Evolutionary conservation across 2,888 invertebrate genomes (phyloP), one percentile per base, ranked within the genome.

Genomic region (Corbicula japonica): DNA sequence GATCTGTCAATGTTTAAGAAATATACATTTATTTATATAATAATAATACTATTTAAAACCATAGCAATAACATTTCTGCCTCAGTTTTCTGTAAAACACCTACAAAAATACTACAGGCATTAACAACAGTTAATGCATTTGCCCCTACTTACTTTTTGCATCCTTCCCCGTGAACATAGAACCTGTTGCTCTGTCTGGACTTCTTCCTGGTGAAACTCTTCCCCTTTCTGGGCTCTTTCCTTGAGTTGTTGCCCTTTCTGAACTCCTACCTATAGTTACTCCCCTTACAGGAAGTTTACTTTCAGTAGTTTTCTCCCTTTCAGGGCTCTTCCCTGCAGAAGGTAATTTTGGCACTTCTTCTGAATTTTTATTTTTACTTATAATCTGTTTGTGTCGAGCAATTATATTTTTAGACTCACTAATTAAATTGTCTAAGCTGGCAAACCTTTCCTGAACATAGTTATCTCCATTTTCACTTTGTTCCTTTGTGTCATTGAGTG

Each of bases 401-500:
- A 87, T 86, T 3, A 87, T 70, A 58, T 76, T 83, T 74, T 84
- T 83, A 12, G 87, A 87, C 69, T 87, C 86, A 65, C 71, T 76
- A 18, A 87, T 87, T 21, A 87, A 72, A 58, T 82, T 78, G 52
- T 87, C 87, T 8, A 86, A 63, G 60, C 85, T 86, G 1, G 86
- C 84, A 77, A 87, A 86, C 58, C 78, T 86, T 48, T 87, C 74
- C 41, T 84, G 76, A 21, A 86, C 76, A 35, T 76, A 80, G 50
- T 81, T 79, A n/a, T 80, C 76, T 6, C 44, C 56, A 60, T 63
- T 77, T n/a, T 75, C 73, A 35, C 69, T 71, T 21, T 12, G 5
- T 58, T 44, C 66, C 23, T 30, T 50, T 0, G 58, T 70, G 18
- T 80, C 74, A 35, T 74, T 61, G 41, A 80, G 61, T 34, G 63